Evolutionary conservation across 2,113 vertebrate species (phyloP), one percentile per base, ranked within the genome.

Genomic region (Centrocercus urophasianus): DNA sequence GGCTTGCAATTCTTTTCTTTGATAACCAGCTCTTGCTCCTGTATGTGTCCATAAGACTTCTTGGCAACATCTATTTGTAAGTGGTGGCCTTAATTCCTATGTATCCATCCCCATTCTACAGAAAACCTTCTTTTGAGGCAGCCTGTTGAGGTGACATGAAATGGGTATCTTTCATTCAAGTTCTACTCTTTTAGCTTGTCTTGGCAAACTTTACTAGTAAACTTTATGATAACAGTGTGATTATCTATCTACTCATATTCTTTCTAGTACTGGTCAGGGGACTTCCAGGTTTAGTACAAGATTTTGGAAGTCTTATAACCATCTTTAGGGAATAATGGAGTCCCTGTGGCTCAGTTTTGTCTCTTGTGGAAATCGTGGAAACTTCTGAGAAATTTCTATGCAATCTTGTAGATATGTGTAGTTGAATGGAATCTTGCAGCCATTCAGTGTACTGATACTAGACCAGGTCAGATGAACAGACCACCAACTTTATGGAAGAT

Each of bases 111-210:
- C 52, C 42, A 30, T 83, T 69, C 78, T 77, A 30, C 40, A 80
- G 79, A 77, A 74, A 75, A 93, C 43, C 59, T 89, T 78, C 36
- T 52, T n/a, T 14, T 91, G 73, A 54, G 93, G 71, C 71, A 69
- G 14, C 56, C 67, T 74, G 19, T 77, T 70, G 86, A 64, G 65
- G 77, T 70, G 73, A n/a, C 25, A 43, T 48, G 28, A 83, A 89
- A 94, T 90, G 59, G 48, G 36, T 81, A 63, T 95, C 73, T 72
- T 89, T 90, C 91, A 64, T 40, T 91, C 36, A 36, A 36, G 63
- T 69, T 80, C 81, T 86, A 71, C 40, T 48, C 60, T 80, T 86
- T 40, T 77, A 83, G 74, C 80, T 94, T 89, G 73, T 84, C 45
- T 69, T 81, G 65, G 40, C 30, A 71, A 81, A 81, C 36, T 85